A percentile compares a stretch with the other conserved stretches of the same genome.
These are phyloP conservation scores for Tanypteryx hageni DNA, from an alignment of 2,888 invertebrate species.

Conservation along the genomic window DNA sequence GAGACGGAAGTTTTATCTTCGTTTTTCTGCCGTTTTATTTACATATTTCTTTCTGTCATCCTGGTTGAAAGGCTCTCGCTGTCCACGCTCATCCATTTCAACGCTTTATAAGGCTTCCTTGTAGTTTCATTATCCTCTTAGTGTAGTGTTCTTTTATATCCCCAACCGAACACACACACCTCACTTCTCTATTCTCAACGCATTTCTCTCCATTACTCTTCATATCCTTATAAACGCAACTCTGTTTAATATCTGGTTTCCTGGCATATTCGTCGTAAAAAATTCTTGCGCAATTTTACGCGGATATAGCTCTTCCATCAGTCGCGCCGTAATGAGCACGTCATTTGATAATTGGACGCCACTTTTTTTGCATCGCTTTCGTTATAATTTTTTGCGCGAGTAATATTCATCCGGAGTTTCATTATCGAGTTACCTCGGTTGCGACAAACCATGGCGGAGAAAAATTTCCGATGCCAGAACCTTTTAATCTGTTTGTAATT, in stretches of 20 bases:
- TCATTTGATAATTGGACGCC: neutral
- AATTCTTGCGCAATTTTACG: neutral
- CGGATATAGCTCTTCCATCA: neutral
- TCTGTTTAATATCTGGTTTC: too few species aligned
- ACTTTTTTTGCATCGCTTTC: neutral
- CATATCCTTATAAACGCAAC: too few species aligned
- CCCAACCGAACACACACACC: neutral
- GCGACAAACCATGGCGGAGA: too few species aligned
- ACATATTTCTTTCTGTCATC: neutral
- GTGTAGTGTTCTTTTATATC: neutral
- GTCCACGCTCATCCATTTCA: neutral
- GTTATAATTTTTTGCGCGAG: too few species aligned
- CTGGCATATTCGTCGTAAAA: too few species aligned
- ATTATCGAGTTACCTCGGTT: too few species aligned
- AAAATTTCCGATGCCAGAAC: too few species aligned
- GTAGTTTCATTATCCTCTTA: constrained; percentile 1
- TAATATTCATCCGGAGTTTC: too few species aligned
- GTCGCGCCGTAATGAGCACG: neutral
- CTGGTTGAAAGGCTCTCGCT: neutral
- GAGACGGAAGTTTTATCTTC: neutral
- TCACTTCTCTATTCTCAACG: neutral
- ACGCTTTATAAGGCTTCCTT: neutral
- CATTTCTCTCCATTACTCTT: neutral
- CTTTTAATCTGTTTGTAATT: too few species aligned
- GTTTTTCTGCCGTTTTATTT: neutral